Evolutionary conservation across 30 jellyfish, hydroid and myxozoan species (phyloP).

Genomic region (Aurelia aurita complex sp. Pacific): DNA sequence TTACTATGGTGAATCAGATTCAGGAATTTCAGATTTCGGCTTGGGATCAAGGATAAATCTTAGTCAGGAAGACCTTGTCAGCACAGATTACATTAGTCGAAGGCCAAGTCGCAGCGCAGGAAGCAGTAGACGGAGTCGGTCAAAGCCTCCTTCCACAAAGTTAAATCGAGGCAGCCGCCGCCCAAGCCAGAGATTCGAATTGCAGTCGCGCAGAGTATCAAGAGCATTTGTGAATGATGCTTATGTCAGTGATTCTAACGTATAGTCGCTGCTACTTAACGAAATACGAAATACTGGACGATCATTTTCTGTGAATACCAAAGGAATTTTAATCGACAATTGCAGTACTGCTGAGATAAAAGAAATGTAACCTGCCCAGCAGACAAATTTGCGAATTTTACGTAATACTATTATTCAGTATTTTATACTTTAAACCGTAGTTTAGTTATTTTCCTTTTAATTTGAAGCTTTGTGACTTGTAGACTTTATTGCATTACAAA

Average conservation of each 20-base stretch:
- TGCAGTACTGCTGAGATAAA: too few relatives aligned
- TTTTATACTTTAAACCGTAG: too few relatives aligned
- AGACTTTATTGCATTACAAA: too few relatives aligned
- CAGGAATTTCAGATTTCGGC: constrained; percentile 32
- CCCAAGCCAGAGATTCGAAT: not conserved
- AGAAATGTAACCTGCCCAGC: too few relatives aligned
- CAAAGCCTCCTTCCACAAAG: constrained; percentile 16
- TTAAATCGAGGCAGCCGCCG: not conserved
- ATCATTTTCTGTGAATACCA: not conserved
- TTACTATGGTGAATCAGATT: constrained; percentile 25
- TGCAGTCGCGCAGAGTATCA: constrained; percentile 34
- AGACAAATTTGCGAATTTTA: too few relatives aligned
- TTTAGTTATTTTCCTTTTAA: too few relatives aligned
- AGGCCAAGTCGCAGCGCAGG: constrained; percentile 24
- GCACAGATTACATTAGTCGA: not conserved
- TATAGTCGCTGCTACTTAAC: not conserved
- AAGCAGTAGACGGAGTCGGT: constrained; percentile 22
- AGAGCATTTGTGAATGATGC: constrained; percentile 32
- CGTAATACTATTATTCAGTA: too few relatives aligned
- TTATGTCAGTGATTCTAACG: constrained; percentile 31
- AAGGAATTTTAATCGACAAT: not conserved
- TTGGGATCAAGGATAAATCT: not conserved
- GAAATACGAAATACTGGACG: not conserved
- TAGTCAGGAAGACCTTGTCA: not conserved
- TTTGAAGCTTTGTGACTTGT: too few relatives aligned